Conservation (phyloP, 2,797 vertebrate species). For the Poeciliopsis turneri region DNA sequence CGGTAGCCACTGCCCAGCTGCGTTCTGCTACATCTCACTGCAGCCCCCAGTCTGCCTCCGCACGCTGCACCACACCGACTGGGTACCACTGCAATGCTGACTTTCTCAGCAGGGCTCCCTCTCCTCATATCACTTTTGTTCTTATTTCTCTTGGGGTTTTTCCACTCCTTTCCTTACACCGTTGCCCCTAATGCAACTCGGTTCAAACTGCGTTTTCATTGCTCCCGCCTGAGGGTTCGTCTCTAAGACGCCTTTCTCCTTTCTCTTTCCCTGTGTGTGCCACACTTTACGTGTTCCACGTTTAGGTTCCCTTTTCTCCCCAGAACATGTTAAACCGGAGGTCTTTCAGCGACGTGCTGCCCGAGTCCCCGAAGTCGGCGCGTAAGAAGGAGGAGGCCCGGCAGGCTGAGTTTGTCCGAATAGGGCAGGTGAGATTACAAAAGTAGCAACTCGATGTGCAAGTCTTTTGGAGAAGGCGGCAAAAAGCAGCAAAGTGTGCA, state of each 20-base stretch:
- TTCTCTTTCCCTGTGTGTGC: slow-evolving; percentile 25
- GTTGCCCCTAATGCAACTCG: slow-evolving; percentile 34
- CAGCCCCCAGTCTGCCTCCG: slow-evolving; percentile 59
- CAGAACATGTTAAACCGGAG: slow-evolving; percentile 98
- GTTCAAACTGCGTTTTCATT: slow-evolving; percentile 36
- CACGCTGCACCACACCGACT: slow-evolving; percentile 66
- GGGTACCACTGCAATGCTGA: slow-evolving; percentile 73
- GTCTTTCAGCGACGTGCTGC: slow-evolving; percentile 96
- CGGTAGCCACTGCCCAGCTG: slow-evolving; percentile 44
- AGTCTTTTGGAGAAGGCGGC: slow-evolving; percentile 1
- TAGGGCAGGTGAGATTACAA: slow-evolving; percentile 88
- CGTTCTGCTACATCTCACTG: slow-evolving; percentile 60
- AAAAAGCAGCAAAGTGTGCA: neutral
- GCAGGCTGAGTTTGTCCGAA: slow-evolving; percentile 95
- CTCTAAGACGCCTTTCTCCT: slow-evolving; percentile 69
- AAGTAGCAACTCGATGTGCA: neutral
- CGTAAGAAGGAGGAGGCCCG: slow-evolving; percentile 96
- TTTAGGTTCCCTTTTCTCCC: slow-evolving; percentile 85
- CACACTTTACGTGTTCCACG: slow-evolving; percentile 49
- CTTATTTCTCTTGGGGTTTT: slow-evolving; percentile 21
- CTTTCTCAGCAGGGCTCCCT: slow-evolving; percentile 62
- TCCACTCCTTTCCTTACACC: slow-evolving; percentile 13
- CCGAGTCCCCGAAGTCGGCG: slow-evolving; percentile 95
- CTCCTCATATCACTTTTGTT: slow-evolving; percentile 48
- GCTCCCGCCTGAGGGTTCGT: slow-evolving; percentile 51